Percentiles rank a stretch among this genome's conserved stretches.
phyloP scores from a whole-genome alignment of 1,140 invertebrate species.

The Reticulitermes speratus region DNA sequence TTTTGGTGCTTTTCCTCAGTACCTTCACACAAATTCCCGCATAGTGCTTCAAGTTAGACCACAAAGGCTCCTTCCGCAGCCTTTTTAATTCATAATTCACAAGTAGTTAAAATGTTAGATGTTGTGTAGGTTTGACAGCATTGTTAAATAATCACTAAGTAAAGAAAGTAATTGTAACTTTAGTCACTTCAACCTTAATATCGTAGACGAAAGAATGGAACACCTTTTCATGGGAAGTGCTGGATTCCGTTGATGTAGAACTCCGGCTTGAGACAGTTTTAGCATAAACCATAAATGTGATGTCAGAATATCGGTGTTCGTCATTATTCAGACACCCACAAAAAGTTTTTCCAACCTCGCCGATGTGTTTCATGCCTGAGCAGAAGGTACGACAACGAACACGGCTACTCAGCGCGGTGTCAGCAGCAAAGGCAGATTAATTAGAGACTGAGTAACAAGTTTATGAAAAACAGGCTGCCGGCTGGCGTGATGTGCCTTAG shows the following conservation, averaged over 20 bases:
- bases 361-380: neutral
- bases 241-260: neutral
- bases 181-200: too few species aligned
- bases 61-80: too few species aligned
- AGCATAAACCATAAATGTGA: neutral
- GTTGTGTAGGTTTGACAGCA: too few species aligned
- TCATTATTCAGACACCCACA: neutral
- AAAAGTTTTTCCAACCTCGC: neutral
- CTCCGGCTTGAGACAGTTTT: neutral
- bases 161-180: too few species aligned
- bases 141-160: too few species aligned
- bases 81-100: too few species aligned
- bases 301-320: neutral
- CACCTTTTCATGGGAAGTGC: too few species aligned
- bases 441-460: neutral
- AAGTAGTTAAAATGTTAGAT: too few species aligned
- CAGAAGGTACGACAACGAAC: neutral
- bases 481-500: neutral
- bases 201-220: too few species aligned
- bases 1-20: too few species aligned
- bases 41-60: too few species aligned
- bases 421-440: slow-evolving; percentile 11
- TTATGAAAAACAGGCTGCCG: neutral
- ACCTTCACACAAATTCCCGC: too few species aligned
- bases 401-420: neutral